Conservation (phyloP, 2,888 invertebrate species). For the Drosophila macrospina region DNA sequence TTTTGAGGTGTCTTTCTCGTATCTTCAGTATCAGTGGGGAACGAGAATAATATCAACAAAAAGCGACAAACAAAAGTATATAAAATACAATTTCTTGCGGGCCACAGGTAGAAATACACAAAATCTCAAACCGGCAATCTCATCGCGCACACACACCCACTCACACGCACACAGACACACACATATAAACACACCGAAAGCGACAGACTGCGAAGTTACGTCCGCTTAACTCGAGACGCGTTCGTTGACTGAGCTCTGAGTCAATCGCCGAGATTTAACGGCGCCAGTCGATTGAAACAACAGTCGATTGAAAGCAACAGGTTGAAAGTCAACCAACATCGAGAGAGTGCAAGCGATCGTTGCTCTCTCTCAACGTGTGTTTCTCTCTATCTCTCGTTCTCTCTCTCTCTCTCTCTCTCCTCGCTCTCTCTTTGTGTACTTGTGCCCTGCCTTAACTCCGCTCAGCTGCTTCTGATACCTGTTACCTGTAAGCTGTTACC, state of each 20-base stretch:
- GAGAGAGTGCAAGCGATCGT: constrained; percentile 10
- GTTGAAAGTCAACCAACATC: constrained; percentile 52
- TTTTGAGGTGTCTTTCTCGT: constrained; percentile 19
- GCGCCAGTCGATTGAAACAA: constrained; percentile 55
- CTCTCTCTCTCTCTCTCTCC: background rate
- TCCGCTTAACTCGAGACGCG: constrained; percentile 74
- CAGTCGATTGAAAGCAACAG: constrained; percentile 63
- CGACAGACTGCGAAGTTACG: constrained; percentile 52
- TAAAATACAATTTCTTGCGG: constrained; percentile 27
- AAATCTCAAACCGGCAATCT: constrained; percentile 77
- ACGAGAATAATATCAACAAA: constrained; percentile 44
- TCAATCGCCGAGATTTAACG: constrained; percentile 69
- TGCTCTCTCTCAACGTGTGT: constrained; percentile 2
- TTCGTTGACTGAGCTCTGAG: constrained; percentile 75
- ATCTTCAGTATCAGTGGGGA: constrained; percentile 54
- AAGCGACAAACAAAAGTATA: constrained; percentile 25
- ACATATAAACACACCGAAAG: constrained; percentile 15
- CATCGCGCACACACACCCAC: constrained; percentile 35
- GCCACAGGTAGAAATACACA: constrained; percentile 67
- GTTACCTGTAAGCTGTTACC: constrained; percentile 54
- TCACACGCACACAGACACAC: background rate
- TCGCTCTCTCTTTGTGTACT: background rate
- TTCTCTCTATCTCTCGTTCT: constrained; percentile 12
- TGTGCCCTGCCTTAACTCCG: background rate
- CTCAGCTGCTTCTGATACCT: constrained; percentile 17